Base-by-base conservation (phyloP, 2,888 invertebrate genomes). In the Drosophila affinis region DNA sequence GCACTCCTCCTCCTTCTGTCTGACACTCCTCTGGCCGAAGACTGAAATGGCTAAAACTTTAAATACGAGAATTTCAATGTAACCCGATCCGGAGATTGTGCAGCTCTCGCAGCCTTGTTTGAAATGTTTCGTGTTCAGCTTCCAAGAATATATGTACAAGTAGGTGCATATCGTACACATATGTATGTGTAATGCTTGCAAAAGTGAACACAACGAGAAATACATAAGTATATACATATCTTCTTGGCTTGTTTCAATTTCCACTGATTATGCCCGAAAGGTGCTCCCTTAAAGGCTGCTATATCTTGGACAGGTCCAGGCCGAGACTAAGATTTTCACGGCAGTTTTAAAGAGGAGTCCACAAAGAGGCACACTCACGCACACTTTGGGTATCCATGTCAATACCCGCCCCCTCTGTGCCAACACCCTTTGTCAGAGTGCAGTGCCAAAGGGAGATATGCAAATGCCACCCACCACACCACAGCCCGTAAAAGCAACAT, bases 41-140 rank as follows among this genome's bases (percentile, higher is more conserved):
- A 49, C 24, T 49, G 53, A 49, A 71, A 57, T 55, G 59, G 49
- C 59, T 56, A 62, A 55, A 56, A 32, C 59, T 53, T 80, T 78
- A 68, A 87, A 78, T 87, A 76, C 76, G 78, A 85, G 88, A 78
- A 89, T 77, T 87, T 81, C 79, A 76, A 75, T 84, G 85, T 71
- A 85, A 85, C 76, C 79, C 71, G 77, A 85, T 87, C 77, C 59
- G 55, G 62, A 48, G 72, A 76, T 77, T 79, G 74, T 77, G 83
- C 77, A 77, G 74, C 56, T 83, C 76, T 68, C 70, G 75, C 62
- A 78, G 84, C 76, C 78, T 87, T 85, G 81, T 88, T 85, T 77
- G 87, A 86, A 77, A 76, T 82, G 32, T 69, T 60, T 61, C 54
- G 48, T 73, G 54, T 81, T 75, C 64, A 47, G 49, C 52, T 48